Conservation (phyloP, 30 jellyfish, hydroid and myxozoan species). For the Rhopilema esculentum region DNA sequence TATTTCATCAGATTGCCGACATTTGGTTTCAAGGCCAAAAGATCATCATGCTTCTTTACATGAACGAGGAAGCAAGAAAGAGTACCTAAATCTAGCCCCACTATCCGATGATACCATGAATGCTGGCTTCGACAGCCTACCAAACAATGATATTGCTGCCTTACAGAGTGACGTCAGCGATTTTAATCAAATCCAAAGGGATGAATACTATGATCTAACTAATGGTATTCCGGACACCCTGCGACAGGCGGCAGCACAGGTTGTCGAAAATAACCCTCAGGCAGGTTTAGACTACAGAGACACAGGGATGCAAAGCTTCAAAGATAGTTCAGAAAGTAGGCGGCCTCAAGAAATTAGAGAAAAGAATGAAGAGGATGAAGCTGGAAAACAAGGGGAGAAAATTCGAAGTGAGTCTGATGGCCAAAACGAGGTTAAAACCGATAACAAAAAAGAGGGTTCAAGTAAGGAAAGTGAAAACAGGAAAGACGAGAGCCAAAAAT, state of each 20-base stretch:
- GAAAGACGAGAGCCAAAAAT: neutral
- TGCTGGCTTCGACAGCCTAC: conserved; percentile 15
- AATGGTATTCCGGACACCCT: neutral
- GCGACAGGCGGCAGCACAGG: neutral
- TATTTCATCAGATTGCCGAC: conserved; percentile 55
- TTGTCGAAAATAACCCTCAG: neutral
- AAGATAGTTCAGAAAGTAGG: conserved; percentile 25
- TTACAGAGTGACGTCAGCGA: conserved; percentile 47
- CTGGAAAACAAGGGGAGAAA: conserved; percentile 6
- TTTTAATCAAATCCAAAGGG: conserved; percentile 28
- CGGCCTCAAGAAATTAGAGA: conserved; percentile 2
- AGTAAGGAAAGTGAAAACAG: neutral
- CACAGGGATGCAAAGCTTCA: conserved; percentile 18
- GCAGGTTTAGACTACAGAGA: conserved; percentile 13
- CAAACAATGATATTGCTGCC: conserved; percentile 38
- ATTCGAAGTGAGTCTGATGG: neutral
- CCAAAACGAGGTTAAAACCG: neutral
- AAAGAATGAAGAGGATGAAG: conserved; percentile 27
- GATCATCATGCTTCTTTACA: neutral
- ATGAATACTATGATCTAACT: conserved; percentile 6
- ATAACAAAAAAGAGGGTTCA: conserved; percentile 19
- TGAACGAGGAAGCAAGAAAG: conserved; percentile 35
- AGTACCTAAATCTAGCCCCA: neutral
- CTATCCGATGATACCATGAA: conserved; percentile 10
- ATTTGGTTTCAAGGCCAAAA: conserved; percentile 10